Evolutionary conservation across 2,797 vertebrate genomes (phyloP).

Genomic region (Notolabrus celidotus): DNA sequence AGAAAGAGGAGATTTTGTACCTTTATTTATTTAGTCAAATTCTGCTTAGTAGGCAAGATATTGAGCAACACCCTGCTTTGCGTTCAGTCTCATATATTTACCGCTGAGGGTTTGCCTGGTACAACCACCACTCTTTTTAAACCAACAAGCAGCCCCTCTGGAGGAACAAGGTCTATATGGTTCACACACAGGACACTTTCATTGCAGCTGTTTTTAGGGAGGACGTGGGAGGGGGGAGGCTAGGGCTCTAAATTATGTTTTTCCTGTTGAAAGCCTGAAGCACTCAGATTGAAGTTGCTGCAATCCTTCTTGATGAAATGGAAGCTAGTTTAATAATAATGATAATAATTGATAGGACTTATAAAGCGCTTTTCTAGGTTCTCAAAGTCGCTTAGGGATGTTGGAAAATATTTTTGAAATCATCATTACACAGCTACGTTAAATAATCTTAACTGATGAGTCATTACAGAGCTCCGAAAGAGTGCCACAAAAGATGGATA

Average conservation of each 20-base stretch:
- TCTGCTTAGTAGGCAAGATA: conserved; percentile 35
- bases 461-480: too few relatives aligned
- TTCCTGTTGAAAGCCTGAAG: conserved; percentile 33
- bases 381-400: too few relatives aligned
- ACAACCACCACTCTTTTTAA: conserved; percentile 21
- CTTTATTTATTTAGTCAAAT: conserved; percentile 40
- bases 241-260: conserved; percentile 20
- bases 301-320: too few relatives aligned
- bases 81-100: conserved; percentile 43
- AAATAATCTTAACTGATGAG: too few relatives aligned
- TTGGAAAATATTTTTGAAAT: too few relatives aligned
- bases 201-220: conserved; percentile 39
- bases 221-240: background rate
- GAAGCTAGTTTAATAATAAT: too few relatives aligned
- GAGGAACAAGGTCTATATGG: background rate
- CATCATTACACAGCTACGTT: too few relatives aligned
- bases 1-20: conserved; percentile 9
- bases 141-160: conserved; percentile 30
- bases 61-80: conserved; percentile 44
- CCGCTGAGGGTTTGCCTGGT: conserved; percentile 28
- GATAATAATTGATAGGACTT: too few relatives aligned
- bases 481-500: too few relatives aligned
- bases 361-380: too few relatives aligned
- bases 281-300: conserved; percentile 1
- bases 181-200: conserved; percentile 56